Evolutionary conservation across 2,797 vertebrate genomes (phyloP).

Genomic region (Echeneis naucrates): DNA sequence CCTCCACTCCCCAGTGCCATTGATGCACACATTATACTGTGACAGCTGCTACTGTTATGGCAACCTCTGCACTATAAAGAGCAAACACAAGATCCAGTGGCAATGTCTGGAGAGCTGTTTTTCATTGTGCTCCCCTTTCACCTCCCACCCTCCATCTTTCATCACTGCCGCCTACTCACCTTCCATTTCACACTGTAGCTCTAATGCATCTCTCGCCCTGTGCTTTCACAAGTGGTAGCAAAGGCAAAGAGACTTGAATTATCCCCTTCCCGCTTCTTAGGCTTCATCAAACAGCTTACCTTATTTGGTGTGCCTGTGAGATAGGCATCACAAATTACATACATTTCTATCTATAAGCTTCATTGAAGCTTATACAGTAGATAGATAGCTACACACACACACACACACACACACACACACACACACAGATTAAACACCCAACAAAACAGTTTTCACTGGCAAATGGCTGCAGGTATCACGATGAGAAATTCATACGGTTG

Average conservation of each 20-base stretch:
- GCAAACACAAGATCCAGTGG: constrained; percentile 26
- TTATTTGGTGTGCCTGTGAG: neutral
- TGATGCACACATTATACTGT: constrained; percentile 12
- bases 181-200: constrained; percentile 23
- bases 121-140: neutral
- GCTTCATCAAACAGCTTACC: neutral
- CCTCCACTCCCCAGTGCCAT: neutral
- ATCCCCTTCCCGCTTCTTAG: constrained; percentile 5
- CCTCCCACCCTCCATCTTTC: neutral
- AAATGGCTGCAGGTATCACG: too few relatives aligned
- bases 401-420: too few relatives aligned
- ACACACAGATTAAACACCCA: neutral
- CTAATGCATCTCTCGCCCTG: neutral
- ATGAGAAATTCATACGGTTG: too few relatives aligned
- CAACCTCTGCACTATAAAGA: constrained; percentile 20
- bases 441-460: neutral
- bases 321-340: constrained; percentile 3
- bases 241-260: neutral
- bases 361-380: too few relatives aligned
- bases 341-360: neutral
- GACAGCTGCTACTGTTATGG: constrained; percentile 41
- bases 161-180: neutral
- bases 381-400: too few relatives aligned
- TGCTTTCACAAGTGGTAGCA: neutral
- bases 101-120: constrained; percentile 10